Base-by-base conservation (phyloP, 1,140 invertebrate species). In the Pseudoatta argentina region DNA sequence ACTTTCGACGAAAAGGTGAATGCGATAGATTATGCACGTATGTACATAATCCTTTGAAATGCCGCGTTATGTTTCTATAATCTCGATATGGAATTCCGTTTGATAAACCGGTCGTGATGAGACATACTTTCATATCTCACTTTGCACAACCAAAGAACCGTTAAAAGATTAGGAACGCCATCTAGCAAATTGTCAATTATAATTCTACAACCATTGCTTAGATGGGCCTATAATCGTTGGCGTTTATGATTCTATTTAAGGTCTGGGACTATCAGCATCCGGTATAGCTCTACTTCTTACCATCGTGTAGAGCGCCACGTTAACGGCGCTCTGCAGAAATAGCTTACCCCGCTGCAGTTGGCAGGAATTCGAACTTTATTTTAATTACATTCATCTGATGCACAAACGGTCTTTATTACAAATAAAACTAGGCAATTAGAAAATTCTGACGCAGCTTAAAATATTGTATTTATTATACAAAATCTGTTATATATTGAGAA, bases 11-110 rank as follows among this genome's bases (percentile, higher is more conserved):
- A 87, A 88, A 39, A 91, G 67, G 63, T 48, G 67, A 39, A 83
- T 81, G 71, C 85, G 75, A 88, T 57, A 90, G 72, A 79, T 88
- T 79, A 87, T 69, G 79, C 89, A 85, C 87, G 89, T 75, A 59
- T 81, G 59, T 82, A 81, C 69, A 73, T 76, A 71, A 78, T 64
- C 48, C 85, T 91, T 91, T 91, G 78, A 90, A 77, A 59, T 87
- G 75, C 85, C 89, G 90, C 87, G 18, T 51, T 48, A 61, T 39
- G 63, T 73, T 39, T 66, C 64, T 85, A 44, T 44, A 90, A 90
- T 81, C 73, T 91, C 59, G 79, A 86, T 24, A 55, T 44, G 24
- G 71, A 91, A 85, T 91, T 83, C 75, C 12, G 51, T 87, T 88
- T 85, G 64, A 91, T 63, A 69, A 72, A 75, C 78, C 59, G 63